phyloP scores from a whole-genome alignment of 2,113 vertebrate genomes.

The Microcebus jonahi region DNA sequence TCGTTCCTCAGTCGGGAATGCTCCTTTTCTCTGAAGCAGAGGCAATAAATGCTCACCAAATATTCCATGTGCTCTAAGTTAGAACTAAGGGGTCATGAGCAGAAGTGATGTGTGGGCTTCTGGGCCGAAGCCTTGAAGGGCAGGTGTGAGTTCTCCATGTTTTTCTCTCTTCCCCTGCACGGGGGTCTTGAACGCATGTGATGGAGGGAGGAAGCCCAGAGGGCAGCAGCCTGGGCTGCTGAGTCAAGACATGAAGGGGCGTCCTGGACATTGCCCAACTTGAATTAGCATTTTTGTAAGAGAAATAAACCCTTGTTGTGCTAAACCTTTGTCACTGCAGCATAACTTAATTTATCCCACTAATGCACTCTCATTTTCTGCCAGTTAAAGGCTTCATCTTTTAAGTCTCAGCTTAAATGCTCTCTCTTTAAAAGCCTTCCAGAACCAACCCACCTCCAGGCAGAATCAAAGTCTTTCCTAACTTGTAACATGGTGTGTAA shows the following conservation, averaged over 20 bases:
- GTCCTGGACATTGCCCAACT: not conserved
- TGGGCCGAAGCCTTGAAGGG: not conserved
- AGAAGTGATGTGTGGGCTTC: not conserved
- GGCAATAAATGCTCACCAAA: not conserved
- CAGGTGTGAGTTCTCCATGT: not conserved
- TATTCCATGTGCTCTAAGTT: not conserved
- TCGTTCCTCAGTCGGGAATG: not conserved
- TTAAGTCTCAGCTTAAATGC: not conserved
- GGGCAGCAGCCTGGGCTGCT: not conserved
- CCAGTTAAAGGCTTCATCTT: not conserved
- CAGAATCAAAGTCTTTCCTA: not conserved
- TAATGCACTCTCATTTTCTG: not conserved
- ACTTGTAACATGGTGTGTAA: not conserved
- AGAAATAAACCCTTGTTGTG: not conserved
- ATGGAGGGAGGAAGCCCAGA: not conserved
- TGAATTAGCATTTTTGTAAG: not conserved
- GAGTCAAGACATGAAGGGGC: not conserved
- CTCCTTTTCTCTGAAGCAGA: not conserved
- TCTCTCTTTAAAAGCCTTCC: not conserved
- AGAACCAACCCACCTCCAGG: not conserved
- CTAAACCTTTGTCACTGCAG: not conserved
- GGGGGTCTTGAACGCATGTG: fast-evolving
- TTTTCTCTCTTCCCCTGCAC: not conserved
- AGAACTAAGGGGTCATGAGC: not conserved
- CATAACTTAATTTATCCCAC: not conserved